Evolutionary conservation across 2,113 vertebrate genomes (phyloP).

Genomic region (Microcebus murinus): DNA sequence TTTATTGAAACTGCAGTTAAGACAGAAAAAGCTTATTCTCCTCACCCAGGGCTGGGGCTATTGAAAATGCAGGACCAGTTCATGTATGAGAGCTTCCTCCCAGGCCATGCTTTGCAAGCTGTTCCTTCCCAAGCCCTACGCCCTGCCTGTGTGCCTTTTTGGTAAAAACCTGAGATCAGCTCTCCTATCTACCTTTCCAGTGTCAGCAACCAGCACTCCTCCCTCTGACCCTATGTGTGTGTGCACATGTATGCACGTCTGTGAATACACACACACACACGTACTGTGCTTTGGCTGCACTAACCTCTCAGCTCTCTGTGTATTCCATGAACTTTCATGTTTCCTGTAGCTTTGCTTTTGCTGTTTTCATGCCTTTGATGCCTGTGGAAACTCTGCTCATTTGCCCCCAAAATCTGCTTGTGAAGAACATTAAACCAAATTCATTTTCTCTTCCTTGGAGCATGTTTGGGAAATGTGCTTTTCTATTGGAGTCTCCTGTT

Average conservation of each 20-base stretch:
- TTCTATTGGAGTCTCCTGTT: background rate
- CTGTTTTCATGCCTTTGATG: background rate
- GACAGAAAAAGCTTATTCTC: background rate
- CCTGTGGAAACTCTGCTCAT: background rate
- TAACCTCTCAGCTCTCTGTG: background rate
- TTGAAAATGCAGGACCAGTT: background rate
- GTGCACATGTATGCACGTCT: background rate
- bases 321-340: background rate
- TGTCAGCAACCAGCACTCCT: accelerated
- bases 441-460: background rate
- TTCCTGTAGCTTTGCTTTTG: background rate
- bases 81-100: background rate
- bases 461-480: background rate
- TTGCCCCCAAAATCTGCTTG: background rate
- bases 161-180: background rate
- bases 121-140: background rate
- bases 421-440: background rate
- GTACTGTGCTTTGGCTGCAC: background rate
- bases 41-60: background rate
- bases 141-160: background rate
- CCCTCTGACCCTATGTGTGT: accelerated
- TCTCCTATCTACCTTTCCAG: no score
- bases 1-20: background rate
- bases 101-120: background rate
- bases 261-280: no score